These are phyloP conservation scores for Chironomus striatipennis DNA, from an alignment of 1,140 invertebrate species.

Conservation along the genomic window DNA sequence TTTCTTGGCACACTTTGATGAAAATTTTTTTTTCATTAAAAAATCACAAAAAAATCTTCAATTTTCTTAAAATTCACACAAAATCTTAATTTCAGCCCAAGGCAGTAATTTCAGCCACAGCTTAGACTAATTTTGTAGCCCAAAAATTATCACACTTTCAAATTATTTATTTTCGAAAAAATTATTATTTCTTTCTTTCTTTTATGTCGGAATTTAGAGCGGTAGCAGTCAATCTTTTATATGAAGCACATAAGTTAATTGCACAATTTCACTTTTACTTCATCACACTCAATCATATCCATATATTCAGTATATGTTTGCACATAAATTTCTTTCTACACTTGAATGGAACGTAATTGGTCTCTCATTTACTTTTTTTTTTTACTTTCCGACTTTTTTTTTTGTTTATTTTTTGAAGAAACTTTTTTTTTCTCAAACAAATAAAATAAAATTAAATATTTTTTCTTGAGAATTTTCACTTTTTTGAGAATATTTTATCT, in stretches of 20 bases:
- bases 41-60: too few relatives aligned
- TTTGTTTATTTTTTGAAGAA: too few relatives aligned
- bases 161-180: neutral
- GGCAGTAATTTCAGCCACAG: too few relatives aligned
- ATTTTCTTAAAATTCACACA: too few relatives aligned
- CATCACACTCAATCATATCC: neutral
- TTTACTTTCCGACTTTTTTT: too few relatives aligned
- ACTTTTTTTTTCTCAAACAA: too few relatives aligned
- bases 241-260: neutral
- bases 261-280: conserved; percentile 13
- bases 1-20: too few relatives aligned
- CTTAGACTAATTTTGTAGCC: neutral
- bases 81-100: too few relatives aligned
- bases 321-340: neutral
- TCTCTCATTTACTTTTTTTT: neutral
- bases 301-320: too few relatives aligned
- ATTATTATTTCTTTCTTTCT: neutral
- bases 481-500: neutral
- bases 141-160: conserved; percentile 13
- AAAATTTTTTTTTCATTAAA: too few relatives aligned
- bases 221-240: neutral
- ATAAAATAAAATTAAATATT: too few relatives aligned
- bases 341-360: too few relatives aligned
- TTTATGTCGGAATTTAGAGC: conserved; percentile 1
- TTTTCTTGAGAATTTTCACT: neutral